Evolutionary conservation across 2,888 invertebrate species (phyloP), one percentile per base, ranked within the genome.

Genomic region (Hetaerina titia): DNA sequence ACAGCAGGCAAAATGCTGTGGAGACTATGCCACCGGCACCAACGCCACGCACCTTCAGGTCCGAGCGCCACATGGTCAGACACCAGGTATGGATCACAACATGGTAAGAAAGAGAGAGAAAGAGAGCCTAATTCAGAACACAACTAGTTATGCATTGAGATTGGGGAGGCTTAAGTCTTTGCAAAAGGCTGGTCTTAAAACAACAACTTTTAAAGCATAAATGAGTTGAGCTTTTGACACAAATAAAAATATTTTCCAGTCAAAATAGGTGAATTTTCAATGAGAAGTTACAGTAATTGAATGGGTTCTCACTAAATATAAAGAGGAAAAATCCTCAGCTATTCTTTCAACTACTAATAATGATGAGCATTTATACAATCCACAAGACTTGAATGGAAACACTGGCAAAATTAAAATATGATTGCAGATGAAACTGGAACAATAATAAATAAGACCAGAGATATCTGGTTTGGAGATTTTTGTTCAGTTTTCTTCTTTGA

Each of bases 21-120:
- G 99, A 99, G 45, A 99, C 99, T 95, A 99, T 99, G 94, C 99
- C 99, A 95, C 99, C 99, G 87, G 99, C 99, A 81, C 99, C 99
- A 63, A 99, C 99, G 60, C 99, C 99, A 95, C 99, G 98, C 11
- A 99, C 99, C 98, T 99, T 96, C 94, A 96, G 96, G 87, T 64
- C 81, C 58, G 7, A 25, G 63, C 88, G 87, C 56, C 87, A 45
- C 19, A 69, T 13, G 56, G 92, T 13, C 81, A 9, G 31, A 2
- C 81, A 81, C 25, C 31, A 60, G 45, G 45, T 25, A 58, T 7
- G 57, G 31, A 60, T 31, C 88, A 88, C 11, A 58, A n/a, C 45
- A 94, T 58, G 25, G 58, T 58, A 81, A 57, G 90, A 60, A 88
- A 63, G 22, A 88, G 45, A 58, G 58, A 57, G 15, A 69, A 64